A percentile compares a stretch with the other conserved stretches of the same genome.
phyloP scores from a whole-genome alignment of 2,113 vertebrate species.

The Galemys pyrenaicus region DNA sequence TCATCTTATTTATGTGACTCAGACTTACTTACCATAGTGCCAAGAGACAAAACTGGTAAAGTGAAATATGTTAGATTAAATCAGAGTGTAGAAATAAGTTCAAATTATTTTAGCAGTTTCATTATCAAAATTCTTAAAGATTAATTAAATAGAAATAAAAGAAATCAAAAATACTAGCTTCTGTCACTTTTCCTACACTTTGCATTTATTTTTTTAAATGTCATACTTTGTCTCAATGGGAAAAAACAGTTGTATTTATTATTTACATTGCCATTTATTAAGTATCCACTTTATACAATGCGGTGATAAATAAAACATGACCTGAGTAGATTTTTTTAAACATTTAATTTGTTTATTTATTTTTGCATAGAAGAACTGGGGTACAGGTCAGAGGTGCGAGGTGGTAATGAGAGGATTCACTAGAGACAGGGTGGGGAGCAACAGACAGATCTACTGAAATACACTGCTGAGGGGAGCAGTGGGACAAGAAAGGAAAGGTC shows the following conservation, averaged over 20 bases:
- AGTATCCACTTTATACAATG: neutral
- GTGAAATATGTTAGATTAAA: conserved; percentile 34
- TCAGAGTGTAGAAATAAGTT: neutral
- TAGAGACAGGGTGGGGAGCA: no score
- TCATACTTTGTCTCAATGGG: neutral
- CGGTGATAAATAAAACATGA: conserved; percentile 7
- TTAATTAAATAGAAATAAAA: conserved; percentile 1
- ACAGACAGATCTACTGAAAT: no score
- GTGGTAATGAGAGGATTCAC: no score
- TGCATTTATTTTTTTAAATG: neutral
- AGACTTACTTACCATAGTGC: neutral
- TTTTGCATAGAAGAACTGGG: no score
- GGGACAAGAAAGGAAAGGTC: no score
- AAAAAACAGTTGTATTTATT: neutral
- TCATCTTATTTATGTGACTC: conserved; percentile 60
- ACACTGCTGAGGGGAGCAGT: no score
- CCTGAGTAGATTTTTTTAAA: neutral
- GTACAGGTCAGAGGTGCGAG: no score
- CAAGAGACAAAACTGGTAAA: conserved; percentile 41
- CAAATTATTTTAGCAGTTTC: conserved; percentile 35
- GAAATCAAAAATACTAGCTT: neutral
- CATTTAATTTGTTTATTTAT: no score
- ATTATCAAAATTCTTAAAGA: neutral
- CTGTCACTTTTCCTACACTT: neutral
- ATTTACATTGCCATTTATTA: neutral